A percentile compares a stretch with the other conserved stretches of the same genome.
Evolutionary conservation across 2,113 vertebrate genomes (phyloP).

Genomic region (Hassar affinis): DNA sequence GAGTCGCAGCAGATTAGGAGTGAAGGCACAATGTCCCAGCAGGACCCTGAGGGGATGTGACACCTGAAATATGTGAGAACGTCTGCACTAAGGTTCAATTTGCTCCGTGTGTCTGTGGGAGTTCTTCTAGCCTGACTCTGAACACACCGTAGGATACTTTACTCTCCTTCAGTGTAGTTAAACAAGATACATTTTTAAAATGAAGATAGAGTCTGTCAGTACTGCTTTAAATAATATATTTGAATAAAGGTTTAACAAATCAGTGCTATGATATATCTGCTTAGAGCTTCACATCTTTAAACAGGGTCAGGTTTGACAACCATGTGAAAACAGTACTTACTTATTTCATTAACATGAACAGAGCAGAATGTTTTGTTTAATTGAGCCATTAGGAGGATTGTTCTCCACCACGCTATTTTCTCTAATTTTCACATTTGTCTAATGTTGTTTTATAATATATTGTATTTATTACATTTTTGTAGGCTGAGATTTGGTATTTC

Average conservation of each 20-base stretch:
- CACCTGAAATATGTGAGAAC: slow-evolving; percentile 48
- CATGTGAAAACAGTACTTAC: background rate
- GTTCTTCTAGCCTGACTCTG: slow-evolving; percentile 26
- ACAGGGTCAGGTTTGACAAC: background rate
- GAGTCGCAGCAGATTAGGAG: slow-evolving; percentile 43
- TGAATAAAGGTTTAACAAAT: background rate
- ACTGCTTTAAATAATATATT: slow-evolving; percentile 7
- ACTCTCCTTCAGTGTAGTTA: slow-evolving; percentile 18
- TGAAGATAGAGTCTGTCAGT: background rate
- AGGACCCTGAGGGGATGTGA: slow-evolving; percentile 30
- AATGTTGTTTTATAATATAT: background rate
- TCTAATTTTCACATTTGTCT: too few relatives aligned
- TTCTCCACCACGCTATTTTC: background rate
- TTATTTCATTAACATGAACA: background rate
- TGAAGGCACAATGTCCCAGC: slow-evolving; percentile 45
- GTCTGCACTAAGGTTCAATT: slow-evolving; percentile 45
- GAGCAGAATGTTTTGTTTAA: background rate
- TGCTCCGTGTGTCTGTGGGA: slow-evolving; percentile 34
- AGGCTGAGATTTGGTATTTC: background rate
- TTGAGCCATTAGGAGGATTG: background rate
- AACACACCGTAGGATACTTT: slow-evolving; percentile 4
- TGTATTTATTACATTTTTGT: too few relatives aligned
- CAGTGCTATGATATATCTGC: background rate
- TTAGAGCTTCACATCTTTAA: background rate
- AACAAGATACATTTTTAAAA: slow-evolving; percentile 42